Evolutionary conservation across 2,113 vertebrate species (phyloP).

Genomic region (Drymodes brunneopygia): DNA sequence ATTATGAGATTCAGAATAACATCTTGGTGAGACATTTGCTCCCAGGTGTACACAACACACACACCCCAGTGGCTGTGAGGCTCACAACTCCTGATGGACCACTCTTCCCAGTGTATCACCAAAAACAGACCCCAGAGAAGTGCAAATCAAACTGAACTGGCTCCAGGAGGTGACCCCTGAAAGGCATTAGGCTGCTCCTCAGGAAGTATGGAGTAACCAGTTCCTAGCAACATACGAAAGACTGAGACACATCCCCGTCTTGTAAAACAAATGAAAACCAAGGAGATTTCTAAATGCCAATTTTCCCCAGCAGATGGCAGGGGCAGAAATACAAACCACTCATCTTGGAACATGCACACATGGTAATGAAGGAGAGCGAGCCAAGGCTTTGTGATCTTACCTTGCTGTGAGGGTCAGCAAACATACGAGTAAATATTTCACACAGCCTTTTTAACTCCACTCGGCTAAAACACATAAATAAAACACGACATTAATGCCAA

Average conservation of each 20-base stretch:
- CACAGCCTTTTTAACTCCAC: conserved; percentile 97
- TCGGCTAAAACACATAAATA: conserved; percentile 76
- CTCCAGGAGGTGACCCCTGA: not conserved
- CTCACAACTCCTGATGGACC: not conserved
- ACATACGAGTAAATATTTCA: conserved; percentile 99
- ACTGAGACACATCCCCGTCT: not conserved
- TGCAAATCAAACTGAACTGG: not conserved
- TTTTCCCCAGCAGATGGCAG: not conserved
- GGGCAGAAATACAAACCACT: not conserved
- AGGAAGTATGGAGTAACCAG: not conserved
- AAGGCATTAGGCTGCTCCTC: not conserved
- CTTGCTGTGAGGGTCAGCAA: conserved; percentile 99
- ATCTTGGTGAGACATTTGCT: not conserved
- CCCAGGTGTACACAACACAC: not conserved
- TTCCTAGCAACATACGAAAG: not conserved
- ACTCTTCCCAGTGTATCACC: not conserved
- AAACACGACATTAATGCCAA: not conserved
- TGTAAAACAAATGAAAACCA: not conserved
- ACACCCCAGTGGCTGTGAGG: not conserved
- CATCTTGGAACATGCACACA: not conserved
- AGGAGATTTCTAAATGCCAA: not conserved
- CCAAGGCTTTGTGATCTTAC: conserved; percentile 64
- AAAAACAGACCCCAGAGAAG: not conserved
- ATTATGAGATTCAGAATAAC: not conserved
- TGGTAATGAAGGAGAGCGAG: rapidly evolving